These are phyloP conservation scores for Chrysina gloriosa DNA, from an alignment of 2,888 invertebrate species.

Conservation along the genomic window DNA sequence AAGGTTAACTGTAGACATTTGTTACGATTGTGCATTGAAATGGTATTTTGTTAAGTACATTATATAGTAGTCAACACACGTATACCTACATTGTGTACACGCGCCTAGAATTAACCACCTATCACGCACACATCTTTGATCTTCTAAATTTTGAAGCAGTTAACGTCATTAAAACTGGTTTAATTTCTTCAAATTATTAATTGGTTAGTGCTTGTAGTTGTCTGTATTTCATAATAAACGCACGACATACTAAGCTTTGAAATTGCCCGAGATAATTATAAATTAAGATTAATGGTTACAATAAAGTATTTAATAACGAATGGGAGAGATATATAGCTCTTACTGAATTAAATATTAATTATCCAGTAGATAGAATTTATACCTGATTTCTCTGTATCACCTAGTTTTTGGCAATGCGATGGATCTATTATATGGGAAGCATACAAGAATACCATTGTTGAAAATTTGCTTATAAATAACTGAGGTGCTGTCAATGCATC, in stretches of 20 bases:
- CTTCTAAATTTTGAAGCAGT: constrained; percentile 24
- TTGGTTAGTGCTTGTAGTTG: constrained; percentile 26
- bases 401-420: too few relatives aligned
- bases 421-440: too few relatives aligned
- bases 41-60: too few relatives aligned
- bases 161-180: constrained; percentile 29
- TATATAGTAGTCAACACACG: too few relatives aligned
- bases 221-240: constrained; percentile 8
- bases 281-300: constrained; percentile 34
- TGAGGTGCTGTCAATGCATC: too few relatives aligned
- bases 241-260: constrained; percentile 2
- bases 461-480: too few relatives aligned
- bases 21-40: too few relatives aligned
- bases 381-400: too few relatives aligned
- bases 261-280: constrained; percentile 26
- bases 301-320: constrained; percentile 19
- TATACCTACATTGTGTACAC: neutral
- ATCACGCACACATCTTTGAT: constrained; percentile 11
- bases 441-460: too few relatives aligned
- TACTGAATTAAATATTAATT: constrained; percentile 7
- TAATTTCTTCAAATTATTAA: constrained; percentile 15
- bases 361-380: neutral
- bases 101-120: neutral
- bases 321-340: neutral
- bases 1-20: too few relatives aligned